phyloP scores from a whole-genome alignment of 53 echinoderm and acorn worm species.

The Antedon mediterranea region DNA sequence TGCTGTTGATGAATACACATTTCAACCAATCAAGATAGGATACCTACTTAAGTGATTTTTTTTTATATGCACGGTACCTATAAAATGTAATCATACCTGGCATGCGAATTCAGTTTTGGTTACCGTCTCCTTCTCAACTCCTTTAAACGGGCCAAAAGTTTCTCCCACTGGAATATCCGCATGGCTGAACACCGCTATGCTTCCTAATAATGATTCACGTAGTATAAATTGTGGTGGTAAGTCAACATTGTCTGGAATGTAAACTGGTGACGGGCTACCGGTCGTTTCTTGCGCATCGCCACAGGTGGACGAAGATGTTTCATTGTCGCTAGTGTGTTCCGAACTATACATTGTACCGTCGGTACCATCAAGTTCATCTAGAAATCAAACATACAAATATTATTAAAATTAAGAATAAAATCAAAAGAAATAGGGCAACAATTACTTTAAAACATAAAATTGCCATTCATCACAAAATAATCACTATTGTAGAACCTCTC shows the following conservation, averaged over 20 bases:
- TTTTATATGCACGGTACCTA: no score
- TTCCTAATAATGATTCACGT: constrained; percentile 46
- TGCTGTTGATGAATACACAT: no score
- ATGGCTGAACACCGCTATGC: constrained; percentile 55
- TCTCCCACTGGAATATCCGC: constrained; percentile 60
- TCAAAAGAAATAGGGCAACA: no score
- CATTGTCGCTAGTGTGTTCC: not conserved
- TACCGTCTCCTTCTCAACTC: constrained; percentile 30
- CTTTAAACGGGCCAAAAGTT: constrained; percentile 44
- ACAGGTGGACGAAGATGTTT: not conserved
- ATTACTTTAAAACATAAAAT: no score
- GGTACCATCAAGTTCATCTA: not conserved
- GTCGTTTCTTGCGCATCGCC: not conserved
- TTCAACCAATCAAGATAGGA: no score
- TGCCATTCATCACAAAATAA: no score
- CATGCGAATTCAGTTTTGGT: constrained; percentile 61
- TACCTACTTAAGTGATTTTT: no score
- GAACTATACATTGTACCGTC: not conserved
- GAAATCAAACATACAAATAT: no score
- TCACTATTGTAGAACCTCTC: no score
- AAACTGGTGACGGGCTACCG: constrained; percentile 14
- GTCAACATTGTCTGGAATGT: constrained; percentile 71
- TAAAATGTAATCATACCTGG: constrained; percentile 42
- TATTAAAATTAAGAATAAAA: no score
- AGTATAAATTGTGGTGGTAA: constrained; percentile 86